Percentiles rank a stretch among this genome's conserved stretches.
Evolutionary conservation across 2,113 vertebrate species (phyloP).

Genomic region (Setophaga kirtlandii): DNA sequence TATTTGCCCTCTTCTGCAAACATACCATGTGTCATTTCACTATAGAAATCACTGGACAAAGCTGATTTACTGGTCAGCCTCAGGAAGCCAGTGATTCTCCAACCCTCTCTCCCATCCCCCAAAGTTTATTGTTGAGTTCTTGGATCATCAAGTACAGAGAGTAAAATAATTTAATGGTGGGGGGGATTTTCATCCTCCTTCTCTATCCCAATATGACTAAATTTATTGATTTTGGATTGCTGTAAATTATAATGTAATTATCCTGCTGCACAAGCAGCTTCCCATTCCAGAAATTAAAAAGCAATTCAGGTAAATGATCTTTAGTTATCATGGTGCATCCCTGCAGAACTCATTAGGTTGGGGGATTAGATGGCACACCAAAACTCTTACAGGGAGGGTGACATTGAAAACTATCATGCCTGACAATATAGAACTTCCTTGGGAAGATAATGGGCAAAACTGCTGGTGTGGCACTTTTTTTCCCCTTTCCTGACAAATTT

Average conservation of each 20-base stretch:
- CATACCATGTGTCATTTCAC: neutral
- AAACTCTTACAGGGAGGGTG: slow-evolving; percentile 20
- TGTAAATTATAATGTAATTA: slow-evolving; percentile 79
- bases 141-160: slow-evolving; percentile 39
- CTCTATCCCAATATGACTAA: slow-evolving; percentile 61
- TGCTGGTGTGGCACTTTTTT: neutral
- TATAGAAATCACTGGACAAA: neutral
- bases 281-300: slow-evolving; percentile 80
- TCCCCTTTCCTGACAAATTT: neutral
- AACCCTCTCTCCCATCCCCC: slow-evolving; percentile 15
- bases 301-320: slow-evolving; percentile 82
- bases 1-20: neutral
- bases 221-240: slow-evolving; percentile 78
- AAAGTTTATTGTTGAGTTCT: slow-evolving; percentile 10
- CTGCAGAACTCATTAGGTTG: slow-evolving; percentile 76
- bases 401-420: slow-evolving; percentile 23
- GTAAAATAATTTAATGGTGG: slow-evolving; percentile 58
- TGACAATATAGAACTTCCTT: slow-evolving; percentile 1
- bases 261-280: slow-evolving; percentile 70
- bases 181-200: slow-evolving; percentile 33
- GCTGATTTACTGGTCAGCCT: neutral
- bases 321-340: slow-evolving; percentile 69
- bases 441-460: neutral
- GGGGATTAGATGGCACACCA: slow-evolving; percentile 63
- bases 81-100: neutral